Conservation (phyloP, 2,797 vertebrate genomes). For the Catostomus latipinnis region DNA sequence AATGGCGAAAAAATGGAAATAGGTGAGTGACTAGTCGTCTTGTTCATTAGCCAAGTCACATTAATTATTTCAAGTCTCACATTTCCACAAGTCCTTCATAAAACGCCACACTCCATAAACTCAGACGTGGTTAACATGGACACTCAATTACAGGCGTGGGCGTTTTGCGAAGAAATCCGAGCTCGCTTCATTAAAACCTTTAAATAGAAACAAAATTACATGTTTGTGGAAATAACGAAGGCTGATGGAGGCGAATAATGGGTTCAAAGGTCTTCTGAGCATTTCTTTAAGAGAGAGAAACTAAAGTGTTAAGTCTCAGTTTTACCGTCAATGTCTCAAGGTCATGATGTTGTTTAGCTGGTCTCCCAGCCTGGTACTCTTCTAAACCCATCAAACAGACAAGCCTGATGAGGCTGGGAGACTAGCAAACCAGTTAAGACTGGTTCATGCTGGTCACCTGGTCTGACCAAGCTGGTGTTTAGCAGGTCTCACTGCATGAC, state of each 20-base stretch:
- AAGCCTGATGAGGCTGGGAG: too few relatives aligned
- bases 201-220: slow-evolving; percentile 14
- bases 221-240: not conserved
- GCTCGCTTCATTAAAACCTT: not conserved
- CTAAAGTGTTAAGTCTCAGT: not conserved
- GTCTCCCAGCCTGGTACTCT: too few relatives aligned
- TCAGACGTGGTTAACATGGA: not conserved
- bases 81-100: not conserved
- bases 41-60: slow-evolving; percentile 25
- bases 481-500: too few relatives aligned
- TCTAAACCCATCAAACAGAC: not conserved
- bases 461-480: too few relatives aligned
- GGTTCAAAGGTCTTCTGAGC: not conserved
- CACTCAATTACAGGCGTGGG: not conserved
- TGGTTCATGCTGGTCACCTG: too few relatives aligned
- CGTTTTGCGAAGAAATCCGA: not conserved
- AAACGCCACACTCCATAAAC: not conserved
- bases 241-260: not conserved
- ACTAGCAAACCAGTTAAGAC: too few relatives aligned
- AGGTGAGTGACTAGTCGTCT: slow-evolving; percentile 11
- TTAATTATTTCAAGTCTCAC: slow-evolving; percentile 44
- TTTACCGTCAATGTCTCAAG: not conserved
- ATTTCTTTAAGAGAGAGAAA: not conserved
- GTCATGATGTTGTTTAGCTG: not conserved
- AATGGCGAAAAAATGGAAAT: slow-evolving; percentile 33